These are phyloP conservation scores for Paramacrobiotus metropolitanus DNA, from an alignment of 1,140 invertebrate species.

Conservation along the genomic window DNA sequence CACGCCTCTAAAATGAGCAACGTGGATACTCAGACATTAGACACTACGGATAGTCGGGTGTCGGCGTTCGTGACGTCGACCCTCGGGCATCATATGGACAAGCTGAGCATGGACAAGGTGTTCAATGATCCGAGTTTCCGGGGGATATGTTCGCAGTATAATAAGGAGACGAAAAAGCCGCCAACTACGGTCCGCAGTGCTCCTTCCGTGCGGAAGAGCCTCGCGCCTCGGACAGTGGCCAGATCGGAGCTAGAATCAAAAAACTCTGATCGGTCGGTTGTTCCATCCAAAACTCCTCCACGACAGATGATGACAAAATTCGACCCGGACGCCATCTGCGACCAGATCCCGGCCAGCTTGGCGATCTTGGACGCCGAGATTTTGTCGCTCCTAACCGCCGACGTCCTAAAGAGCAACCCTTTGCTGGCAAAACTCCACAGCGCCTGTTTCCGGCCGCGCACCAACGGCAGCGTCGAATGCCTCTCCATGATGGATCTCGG, in stretches of 20 bases:
- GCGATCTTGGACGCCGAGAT: neutral
- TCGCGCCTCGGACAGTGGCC: no score
- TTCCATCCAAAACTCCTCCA: neutral
- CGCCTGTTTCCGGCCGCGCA: neutral
- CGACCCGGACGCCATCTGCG: no score
- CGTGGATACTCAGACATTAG: no score
- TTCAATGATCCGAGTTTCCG: constrained; percentile 1
- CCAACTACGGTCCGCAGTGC: no score
- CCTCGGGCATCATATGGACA: neutral
- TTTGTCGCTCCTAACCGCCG: neutral
- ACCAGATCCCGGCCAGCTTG: no score
- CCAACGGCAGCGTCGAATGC: neutral
- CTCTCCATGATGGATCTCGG: neutral
- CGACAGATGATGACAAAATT: no score
- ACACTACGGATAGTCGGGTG: no score
- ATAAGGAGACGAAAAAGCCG: neutral
- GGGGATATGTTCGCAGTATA: neutral
- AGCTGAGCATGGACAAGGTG: neutral
- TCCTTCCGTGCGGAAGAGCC: no score
- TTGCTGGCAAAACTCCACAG: neutral
- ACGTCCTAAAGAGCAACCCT: neutral
- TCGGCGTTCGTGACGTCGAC: no score
- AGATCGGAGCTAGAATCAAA: neutral
- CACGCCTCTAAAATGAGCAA: neutral
- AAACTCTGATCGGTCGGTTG: neutral